Conservation (phyloP, 2,888 invertebrate species). For the Phalera bucephala region DNA sequence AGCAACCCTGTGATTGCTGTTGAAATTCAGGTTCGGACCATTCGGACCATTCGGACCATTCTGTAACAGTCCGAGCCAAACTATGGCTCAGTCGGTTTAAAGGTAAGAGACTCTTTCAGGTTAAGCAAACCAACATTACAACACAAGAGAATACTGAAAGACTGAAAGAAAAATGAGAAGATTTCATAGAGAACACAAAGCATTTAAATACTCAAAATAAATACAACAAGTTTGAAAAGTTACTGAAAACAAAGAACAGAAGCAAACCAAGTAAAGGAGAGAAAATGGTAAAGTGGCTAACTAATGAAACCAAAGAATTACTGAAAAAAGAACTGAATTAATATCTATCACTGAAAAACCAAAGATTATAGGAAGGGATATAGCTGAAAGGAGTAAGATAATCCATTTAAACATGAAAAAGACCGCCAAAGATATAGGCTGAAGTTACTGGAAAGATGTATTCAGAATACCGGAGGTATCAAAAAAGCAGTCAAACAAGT, state of each 20-base stretch:
- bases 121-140: background rate
- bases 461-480: slow-evolving; percentile 4
- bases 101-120: background rate
- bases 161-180: background rate
- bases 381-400: too few species aligned
- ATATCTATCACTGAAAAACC: too few species aligned
- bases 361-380: too few species aligned
- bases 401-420: background rate
- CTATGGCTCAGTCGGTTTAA: background rate
- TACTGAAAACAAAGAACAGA: too few species aligned
- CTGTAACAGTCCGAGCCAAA: background rate
- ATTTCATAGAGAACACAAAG: background rate
- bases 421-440: background rate
- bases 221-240: too few species aligned
- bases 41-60: too few species aligned
- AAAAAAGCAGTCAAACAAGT: slow-evolving; percentile 4
- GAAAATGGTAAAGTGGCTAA: too few species aligned
- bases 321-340: too few species aligned
- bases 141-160: background rate
- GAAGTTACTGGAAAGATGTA: slow-evolving; percentile 1
- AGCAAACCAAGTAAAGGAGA: too few species aligned
- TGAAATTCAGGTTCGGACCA: too few species aligned
- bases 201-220: background rate
- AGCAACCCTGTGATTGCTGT: background rate
- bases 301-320: too few species aligned